Conservation (phyloP, 2,888 invertebrate genomes). For the Drosophila ustulata region DNA sequence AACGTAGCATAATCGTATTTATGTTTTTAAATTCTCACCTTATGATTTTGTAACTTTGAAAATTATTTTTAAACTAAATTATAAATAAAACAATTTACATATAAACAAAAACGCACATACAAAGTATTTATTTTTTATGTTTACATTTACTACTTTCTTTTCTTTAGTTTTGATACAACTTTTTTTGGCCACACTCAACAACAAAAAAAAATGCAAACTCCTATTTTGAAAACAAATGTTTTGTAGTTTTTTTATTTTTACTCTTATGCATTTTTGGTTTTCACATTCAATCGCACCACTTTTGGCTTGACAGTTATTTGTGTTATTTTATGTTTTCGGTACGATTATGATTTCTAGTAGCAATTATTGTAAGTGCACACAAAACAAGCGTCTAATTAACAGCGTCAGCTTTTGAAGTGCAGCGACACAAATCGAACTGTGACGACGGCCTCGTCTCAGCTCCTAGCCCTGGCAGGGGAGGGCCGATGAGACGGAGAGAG, state of each 20-base stretch:
- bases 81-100: conserved; percentile 66
- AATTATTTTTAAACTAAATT: conserved; percentile 57
- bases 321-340: conserved; percentile 36
- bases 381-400: conserved; percentile 71
- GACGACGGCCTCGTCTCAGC: conserved; percentile 14
- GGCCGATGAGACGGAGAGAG: too few relatives aligned
- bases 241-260: conserved; percentile 31
- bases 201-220: conserved; percentile 10
- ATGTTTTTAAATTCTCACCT: conserved; percentile 32
- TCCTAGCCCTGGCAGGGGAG: background rate
- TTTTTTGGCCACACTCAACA: conserved; percentile 17
- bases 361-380: conserved; percentile 77
- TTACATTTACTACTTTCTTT: conserved; percentile 12
- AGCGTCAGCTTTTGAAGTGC: conserved; percentile 70
- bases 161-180: conserved; percentile 7
- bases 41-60: conserved; percentile 45
- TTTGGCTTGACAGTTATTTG: conserved; percentile 36
- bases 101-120: conserved; percentile 39
- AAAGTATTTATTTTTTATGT: conserved; percentile 41
- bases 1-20: conserved; percentile 17
- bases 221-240: conserved; percentile 26
- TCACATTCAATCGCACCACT: conserved; percentile 55
- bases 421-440: conserved; percentile 53
- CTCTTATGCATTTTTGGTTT: conserved; percentile 34
- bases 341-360: conserved; percentile 53